Evolutionary conservation across 1,140 invertebrate species (phyloP).

Genomic region (Protaetia brevitarsis): DNA sequence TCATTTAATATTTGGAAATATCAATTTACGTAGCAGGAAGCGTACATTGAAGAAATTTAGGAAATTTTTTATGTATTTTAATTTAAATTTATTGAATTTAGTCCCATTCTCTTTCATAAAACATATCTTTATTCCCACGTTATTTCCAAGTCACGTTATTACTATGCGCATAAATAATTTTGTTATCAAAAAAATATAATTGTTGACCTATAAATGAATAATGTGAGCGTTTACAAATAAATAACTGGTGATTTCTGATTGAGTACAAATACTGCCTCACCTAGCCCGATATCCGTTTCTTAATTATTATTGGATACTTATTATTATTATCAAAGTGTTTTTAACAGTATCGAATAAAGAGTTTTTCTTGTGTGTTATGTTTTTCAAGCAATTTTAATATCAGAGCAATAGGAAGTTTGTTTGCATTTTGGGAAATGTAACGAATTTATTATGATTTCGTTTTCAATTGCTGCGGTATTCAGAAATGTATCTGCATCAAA

Average conservation of each 20-base stretch:
- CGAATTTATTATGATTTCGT: background rate
- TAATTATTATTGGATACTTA: conserved; percentile 25
- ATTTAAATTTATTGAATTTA: no score
- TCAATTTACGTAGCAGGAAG: no score
- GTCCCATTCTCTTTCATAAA: background rate
- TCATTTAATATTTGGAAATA: no score
- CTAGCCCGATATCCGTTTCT: conserved; percentile 19
- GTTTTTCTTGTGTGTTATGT: conserved; percentile 1
- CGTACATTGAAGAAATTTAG: background rate
- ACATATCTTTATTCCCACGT: conserved; percentile 10
- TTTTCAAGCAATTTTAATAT: background rate
- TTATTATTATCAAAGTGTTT: conserved; percentile 2
- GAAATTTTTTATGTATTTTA: background rate
- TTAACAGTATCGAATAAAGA: background rate
- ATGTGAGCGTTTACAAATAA: conserved; percentile 35
- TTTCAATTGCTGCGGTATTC: background rate
- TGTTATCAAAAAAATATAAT: conserved; percentile 6
- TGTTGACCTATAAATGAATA: conserved; percentile 1
- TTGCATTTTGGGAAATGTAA: background rate
- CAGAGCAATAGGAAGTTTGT: background rate
- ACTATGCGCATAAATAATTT: background rate
- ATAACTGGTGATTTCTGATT: conserved; percentile 45
- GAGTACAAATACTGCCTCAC: conserved; percentile 42
- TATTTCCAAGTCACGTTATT: background rate
- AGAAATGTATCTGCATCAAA: background rate